Base-by-base conservation (phyloP, 2,113 vertebrate species). In the Arothron firmamentum region DNA sequence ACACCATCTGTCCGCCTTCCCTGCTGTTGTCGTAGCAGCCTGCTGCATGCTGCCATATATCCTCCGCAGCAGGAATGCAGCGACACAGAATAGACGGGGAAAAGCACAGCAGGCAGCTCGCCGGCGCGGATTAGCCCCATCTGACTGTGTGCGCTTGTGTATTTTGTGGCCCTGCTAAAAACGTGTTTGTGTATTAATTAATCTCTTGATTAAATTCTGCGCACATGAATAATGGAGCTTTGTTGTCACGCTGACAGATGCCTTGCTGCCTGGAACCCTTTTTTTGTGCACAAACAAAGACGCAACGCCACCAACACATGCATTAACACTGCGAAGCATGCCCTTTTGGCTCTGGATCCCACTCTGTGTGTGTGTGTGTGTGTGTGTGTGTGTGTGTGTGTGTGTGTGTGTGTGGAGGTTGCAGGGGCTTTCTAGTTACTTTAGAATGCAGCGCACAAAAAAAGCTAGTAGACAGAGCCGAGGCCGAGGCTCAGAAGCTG, bases 161-260 rank as follows among this genome's bases (percentile, higher is more conserved):
- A 59, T 75, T 72, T 75, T 65, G 65, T 72, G 64, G 42, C 50
- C 51, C 57, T 28, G 12, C 59, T 75, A 63, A 79, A 72, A 57
- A 74, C 67, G 56, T 56, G 66, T 81, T 77, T 81, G 67, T 80
- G 77, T 59, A 25, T 75, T 68, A 84, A 87, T 86, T 80, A 82
- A 85, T 81, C 77, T 78, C 70, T 82, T 84, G 76, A 90, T 91
- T 89, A 89, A 88, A 88, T 79, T 77, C 66, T 72, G 62, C 65
- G 52, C 78, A 56, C 62, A 78, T 52, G 76, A 83, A 78, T 76
- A 69, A 65, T n/a, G 42, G 65, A 5, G 64, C 62, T 75, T 87
- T 87, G 79, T 89, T 81, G 73, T 59, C 81, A 61, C 61, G 21
- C 64, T 67, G 77, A 65, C 59, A 43, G 60, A 56, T 70, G 59